Evolutionary conservation across 2,888 invertebrate genomes (phyloP).

Genomic region (Galerucella nymphaeae): DNA sequence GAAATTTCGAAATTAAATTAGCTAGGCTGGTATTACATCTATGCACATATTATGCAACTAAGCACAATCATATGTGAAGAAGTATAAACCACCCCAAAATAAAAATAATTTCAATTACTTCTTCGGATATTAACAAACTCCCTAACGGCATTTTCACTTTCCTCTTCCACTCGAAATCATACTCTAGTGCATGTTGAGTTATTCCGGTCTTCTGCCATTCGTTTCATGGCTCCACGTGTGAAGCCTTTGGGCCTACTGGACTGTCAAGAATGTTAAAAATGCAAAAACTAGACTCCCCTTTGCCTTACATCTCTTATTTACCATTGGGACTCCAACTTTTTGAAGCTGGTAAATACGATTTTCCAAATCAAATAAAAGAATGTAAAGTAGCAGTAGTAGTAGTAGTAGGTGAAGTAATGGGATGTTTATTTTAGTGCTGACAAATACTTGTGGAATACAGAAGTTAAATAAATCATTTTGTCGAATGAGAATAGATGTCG

Average conservation of each 20-base stretch:
- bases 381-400: not conserved
- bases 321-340: slow-evolving; percentile 7
- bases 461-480: too few relatives aligned
- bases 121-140: not conserved
- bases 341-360: slow-evolving; percentile 18
- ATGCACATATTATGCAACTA: too few relatives aligned
- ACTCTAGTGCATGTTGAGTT: slow-evolving; percentile 11
- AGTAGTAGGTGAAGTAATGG: not conserved
- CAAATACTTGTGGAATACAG: too few relatives aligned
- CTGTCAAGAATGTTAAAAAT: slow-evolving; percentile 26
- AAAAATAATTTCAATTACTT: not conserved
- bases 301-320: slow-evolving; percentile 14
- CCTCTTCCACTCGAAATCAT: slow-evolving; percentile 30
- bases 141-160: not conserved
- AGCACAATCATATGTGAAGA: too few relatives aligned
- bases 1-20: too few relatives aligned
- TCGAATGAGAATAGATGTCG: too few relatives aligned
- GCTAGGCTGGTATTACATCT: too few relatives aligned
- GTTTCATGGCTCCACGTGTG: slow-evolving; percentile 24
- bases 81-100: too few relatives aligned
- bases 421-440: not conserved
- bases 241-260: slow-evolving; percentile 24
- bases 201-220: slow-evolving; percentile 9
- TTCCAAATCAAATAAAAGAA: slow-evolving; percentile 9
- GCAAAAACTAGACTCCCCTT: slow-evolving; percentile 16